These are phyloP conservation scores for Andrena camellia DNA, from an alignment of 2,888 invertebrate species.

Conservation along the genomic window DNA sequence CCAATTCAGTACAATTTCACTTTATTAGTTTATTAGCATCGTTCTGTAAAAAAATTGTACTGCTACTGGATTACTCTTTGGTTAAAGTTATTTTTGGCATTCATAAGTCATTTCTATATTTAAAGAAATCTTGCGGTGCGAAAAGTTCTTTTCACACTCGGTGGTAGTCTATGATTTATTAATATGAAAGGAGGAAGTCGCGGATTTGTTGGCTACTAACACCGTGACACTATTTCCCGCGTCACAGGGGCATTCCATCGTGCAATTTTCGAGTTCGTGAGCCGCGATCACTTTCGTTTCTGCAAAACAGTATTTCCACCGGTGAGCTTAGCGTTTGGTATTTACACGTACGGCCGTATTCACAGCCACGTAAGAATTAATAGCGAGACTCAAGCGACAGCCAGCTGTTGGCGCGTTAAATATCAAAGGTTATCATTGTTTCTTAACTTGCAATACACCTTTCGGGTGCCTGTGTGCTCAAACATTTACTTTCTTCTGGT, in stretches of 20 bases:
- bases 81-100: too few relatives aligned
- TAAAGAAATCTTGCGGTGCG: too few relatives aligned
- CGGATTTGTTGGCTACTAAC: too few relatives aligned
- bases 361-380: slow-evolving; percentile 65
- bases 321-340: slow-evolving; percentile 60
- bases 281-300: slow-evolving; percentile 53
- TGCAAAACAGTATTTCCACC: slow-evolving; percentile 42
- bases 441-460: slow-evolving; percentile 47
- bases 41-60: background rate
- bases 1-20: background rate
- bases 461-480: slow-evolving; percentile 26
- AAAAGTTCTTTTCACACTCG: background rate
- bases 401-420: slow-evolving; percentile 70
- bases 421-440: slow-evolving; percentile 73
- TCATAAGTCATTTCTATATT: too few relatives aligned
- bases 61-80: too few relatives aligned
- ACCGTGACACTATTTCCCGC: background rate
- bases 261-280: slow-evolving; percentile 47
- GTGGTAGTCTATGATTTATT: background rate
- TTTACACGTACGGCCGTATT: slow-evolving; percentile 57
- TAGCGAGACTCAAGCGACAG: slow-evolving; percentile 62
- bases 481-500: slow-evolving; percentile 1
- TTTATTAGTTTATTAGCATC: background rate
- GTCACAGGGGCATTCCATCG: background rate
- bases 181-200: background rate